Conservation (phyloP, 2,113 vertebrate genomes). For the Mobula hypostoma region DNA sequence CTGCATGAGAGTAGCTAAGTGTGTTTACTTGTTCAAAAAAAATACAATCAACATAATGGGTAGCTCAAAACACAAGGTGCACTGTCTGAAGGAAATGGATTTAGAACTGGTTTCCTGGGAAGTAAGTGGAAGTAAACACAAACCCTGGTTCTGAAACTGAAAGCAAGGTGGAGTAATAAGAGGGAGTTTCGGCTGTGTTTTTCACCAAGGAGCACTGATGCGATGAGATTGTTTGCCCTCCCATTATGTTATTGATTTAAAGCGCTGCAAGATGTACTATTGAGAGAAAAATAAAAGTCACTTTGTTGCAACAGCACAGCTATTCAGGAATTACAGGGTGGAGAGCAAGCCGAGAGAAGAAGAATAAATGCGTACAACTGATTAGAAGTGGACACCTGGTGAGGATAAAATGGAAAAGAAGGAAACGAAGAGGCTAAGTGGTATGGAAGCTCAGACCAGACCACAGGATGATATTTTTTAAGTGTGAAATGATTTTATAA, state of each 20-base stretch:
- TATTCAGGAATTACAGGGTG: background rate
- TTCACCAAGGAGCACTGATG: background rate
- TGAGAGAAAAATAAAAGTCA: background rate
- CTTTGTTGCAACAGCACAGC: background rate
- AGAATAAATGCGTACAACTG: background rate
- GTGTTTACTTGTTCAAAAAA: background rate
- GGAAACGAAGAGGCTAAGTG: background rate
- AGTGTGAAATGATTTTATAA: background rate
- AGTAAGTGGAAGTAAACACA: background rate
- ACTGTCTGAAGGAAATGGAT: background rate
- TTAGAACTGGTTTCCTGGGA: background rate
- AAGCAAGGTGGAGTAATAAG: background rate
- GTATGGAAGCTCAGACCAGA: background rate
- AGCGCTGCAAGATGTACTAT: background rate
- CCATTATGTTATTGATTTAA: conserved; percentile 11
- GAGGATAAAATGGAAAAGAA: background rate
- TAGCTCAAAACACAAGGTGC: background rate
- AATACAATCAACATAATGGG: background rate
- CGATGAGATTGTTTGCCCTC: background rate
- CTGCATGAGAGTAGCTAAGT: no score
- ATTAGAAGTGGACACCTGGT: background rate
- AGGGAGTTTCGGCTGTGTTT: background rate
- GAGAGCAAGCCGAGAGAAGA: background rate
- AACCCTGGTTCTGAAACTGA: background rate
- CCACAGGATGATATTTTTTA: background rate